phyloP scores from a whole-genome alignment of 2,888 invertebrate genomes.

The Drosophila diplacantha region DNA sequence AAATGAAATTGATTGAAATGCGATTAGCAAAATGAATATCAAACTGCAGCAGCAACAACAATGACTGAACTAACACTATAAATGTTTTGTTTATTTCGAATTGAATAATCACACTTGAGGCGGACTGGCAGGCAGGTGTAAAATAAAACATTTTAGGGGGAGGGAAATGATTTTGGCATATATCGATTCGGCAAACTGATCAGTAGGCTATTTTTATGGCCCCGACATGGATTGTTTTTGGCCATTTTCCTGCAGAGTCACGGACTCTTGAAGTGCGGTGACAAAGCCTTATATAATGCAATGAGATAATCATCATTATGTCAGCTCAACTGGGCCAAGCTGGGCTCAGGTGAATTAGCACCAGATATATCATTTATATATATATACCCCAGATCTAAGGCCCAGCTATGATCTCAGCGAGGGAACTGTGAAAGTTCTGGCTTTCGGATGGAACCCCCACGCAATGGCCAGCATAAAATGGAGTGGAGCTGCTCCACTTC shows the following conservation, averaged over 20 bases:
- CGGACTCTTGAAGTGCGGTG: constrained; percentile 51
- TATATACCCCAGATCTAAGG: not conserved
- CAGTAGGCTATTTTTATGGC: constrained; percentile 39
- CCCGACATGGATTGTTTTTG: constrained; percentile 33
- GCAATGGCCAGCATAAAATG: constrained; percentile 28
- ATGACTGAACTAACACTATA: constrained; percentile 33
- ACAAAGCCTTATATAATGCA: constrained; percentile 54
- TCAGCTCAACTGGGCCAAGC: constrained; percentile 33
- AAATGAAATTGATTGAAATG: constrained; percentile 67
- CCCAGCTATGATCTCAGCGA: constrained; percentile 36
- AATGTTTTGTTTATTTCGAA: constrained; percentile 40
- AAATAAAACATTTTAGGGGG: constrained; percentile 4
- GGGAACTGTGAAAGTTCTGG: constrained; percentile 41
- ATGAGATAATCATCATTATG: constrained; percentile 61
- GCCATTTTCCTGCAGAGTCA: constrained; percentile 62
- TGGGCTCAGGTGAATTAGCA: constrained; percentile 16
- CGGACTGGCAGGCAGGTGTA: constrained; percentile 34
- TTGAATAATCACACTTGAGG: constrained; percentile 61
- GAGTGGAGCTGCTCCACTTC: constrained; percentile 39
- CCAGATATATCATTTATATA: constrained; percentile 1
- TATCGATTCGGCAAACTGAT: constrained; percentile 48
- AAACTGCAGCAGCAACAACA: constrained; percentile 34
- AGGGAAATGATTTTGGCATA: constrained; percentile 49
- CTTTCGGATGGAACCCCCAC: constrained; percentile 30
- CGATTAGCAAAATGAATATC: constrained; percentile 61